A percentile compares a stretch with the other conserved stretches of the same genome.
phyloP scores from a whole-genome alignment of 2,113 vertebrate genomes.

The Phycodurus eques region DNA sequence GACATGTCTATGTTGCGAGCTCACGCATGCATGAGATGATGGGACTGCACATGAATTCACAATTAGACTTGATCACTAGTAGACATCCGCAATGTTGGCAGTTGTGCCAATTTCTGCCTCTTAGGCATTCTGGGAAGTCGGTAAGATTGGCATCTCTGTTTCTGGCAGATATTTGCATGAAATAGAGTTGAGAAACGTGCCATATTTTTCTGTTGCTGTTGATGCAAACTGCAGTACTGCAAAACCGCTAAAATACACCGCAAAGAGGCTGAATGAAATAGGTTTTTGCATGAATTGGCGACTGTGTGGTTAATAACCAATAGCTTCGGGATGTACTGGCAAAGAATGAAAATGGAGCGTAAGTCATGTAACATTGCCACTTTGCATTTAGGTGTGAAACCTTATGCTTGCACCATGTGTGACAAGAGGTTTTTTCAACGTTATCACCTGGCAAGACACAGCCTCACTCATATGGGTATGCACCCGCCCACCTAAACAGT shows the following conservation, averaged over 20 bases:
- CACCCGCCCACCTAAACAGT: conserved; percentile 65
- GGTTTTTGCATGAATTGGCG: conserved; percentile 55
- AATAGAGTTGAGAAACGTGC: neutral
- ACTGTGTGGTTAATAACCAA: conserved; percentile 63
- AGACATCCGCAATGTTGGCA: neutral
- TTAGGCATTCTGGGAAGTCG: neutral
- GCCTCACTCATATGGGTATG: conserved; percentile 92
- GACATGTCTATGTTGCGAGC: neutral
- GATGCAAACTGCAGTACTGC: neutral
- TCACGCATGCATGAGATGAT: neutral
- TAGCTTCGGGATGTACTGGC: conserved; percentile 30
- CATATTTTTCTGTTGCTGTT: neutral
- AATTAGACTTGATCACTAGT: neutral
- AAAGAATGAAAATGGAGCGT: conserved; percentile 37
- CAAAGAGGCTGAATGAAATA: neutral
- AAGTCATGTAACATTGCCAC: conserved; percentile 61
- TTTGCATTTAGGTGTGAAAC: conserved; percentile 86
- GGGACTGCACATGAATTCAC: neutral
- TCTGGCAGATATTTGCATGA: neutral
- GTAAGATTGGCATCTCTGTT: conserved; percentile 1
- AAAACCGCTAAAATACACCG: neutral
- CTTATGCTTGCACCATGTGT: conserved; percentile 88
- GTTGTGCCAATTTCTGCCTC: neutral
- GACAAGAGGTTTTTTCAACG: conserved; percentile 96
- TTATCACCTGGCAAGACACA: conserved; percentile 92